Evolutionary conservation across 2,113 vertebrate species (phyloP).

Genomic region (Myanophis thanlyinensis): DNA sequence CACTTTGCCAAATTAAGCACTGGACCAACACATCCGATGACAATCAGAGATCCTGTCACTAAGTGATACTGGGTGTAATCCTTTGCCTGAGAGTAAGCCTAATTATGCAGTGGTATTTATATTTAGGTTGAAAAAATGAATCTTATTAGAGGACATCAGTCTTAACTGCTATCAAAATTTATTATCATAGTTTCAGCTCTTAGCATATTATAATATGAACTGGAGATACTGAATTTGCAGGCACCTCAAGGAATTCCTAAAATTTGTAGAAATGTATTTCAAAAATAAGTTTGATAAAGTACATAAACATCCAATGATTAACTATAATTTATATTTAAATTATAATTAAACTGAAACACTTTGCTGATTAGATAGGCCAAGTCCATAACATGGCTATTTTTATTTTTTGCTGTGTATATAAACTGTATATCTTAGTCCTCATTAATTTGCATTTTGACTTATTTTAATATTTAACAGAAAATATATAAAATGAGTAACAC

Average conservation of each 20-base stretch:
- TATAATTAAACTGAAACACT: slow-evolving; percentile 5
- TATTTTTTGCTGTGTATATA: neutral
- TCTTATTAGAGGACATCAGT: neutral
- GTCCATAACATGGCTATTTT: neutral
- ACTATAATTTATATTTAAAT: neutral
- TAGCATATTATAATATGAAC: neutral
- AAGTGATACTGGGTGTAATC: neutral
- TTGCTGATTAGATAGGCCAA: neutral
- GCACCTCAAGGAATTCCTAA: neutral
- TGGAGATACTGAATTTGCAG: neutral
- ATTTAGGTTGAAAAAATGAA: neutral
- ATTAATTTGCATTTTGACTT: neutral
- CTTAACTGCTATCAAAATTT: neutral
- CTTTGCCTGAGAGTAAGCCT: neutral
- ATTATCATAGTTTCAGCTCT: neutral
- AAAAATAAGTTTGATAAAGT: neutral
- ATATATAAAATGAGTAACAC: neutral
- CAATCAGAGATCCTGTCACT: neutral
- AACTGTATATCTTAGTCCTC: neutral
- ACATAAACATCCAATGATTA: neutral
- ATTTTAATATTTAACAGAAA: neutral
- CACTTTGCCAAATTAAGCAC: neutral
- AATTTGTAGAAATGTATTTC: neutral
- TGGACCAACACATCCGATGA: neutral
- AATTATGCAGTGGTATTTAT: neutral